Percentiles rank a stretch among this genome's conserved stretches.
Conservation (phyloP, 2,113 vertebrate genomes). For the Cathartes aura region DNA sequence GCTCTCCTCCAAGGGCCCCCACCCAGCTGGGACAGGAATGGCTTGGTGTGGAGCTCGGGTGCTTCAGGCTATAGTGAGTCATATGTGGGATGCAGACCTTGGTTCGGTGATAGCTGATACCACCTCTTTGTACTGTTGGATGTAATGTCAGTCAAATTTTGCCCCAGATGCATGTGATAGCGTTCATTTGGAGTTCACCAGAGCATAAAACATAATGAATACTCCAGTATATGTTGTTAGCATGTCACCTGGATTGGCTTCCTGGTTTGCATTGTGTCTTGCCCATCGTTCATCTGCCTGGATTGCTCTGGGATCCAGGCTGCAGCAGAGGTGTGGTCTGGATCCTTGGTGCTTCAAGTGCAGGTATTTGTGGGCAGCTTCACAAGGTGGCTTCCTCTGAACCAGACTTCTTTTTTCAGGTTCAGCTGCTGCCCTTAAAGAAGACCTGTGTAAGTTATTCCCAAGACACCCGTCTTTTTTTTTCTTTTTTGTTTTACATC, state of each 20-base stretch:
- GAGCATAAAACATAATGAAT: not conserved
- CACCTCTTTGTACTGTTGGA: not conserved
- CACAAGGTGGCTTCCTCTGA: not conserved
- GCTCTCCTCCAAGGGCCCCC: not conserved
- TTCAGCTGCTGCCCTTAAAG: not conserved
- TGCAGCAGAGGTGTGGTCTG: not conserved
- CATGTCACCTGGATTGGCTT: not conserved
- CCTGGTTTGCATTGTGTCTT: not conserved
- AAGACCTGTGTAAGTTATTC: not conserved
- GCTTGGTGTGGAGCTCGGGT: not conserved
- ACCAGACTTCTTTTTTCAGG: not conserved
- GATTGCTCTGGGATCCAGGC: not conserved
- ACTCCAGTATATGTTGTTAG: not conserved
- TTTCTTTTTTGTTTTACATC: not conserved
- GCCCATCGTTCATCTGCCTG: not conserved
- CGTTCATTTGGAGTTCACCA: not conserved
- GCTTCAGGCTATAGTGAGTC: not conserved
- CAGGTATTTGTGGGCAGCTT: not conserved
- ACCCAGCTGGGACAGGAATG: not conserved
- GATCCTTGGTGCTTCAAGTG: not conserved
- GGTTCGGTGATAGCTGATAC: not conserved
- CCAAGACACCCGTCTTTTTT: not conserved
- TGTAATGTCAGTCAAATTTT: slow-evolving; percentile 45
- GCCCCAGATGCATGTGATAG: slow-evolving; percentile 54
- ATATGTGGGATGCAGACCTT: not conserved